phyloP scores from a whole-genome alignment of 2,797 vertebrate species.

The Microctenopoma lineatum region DNA sequence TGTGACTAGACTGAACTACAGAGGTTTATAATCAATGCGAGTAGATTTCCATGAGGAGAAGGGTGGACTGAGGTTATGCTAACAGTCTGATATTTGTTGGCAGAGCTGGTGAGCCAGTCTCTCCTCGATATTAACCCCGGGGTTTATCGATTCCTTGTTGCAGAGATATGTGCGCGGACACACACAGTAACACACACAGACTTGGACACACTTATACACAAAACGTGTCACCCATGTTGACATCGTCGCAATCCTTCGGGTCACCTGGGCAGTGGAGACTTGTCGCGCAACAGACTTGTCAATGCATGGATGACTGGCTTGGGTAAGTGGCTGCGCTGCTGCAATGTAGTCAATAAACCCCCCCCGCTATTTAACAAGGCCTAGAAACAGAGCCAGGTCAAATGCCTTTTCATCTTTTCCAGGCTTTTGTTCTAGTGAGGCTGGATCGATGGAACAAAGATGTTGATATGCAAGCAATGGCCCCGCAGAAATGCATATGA shows the following conservation, averaged over 20 bases:
- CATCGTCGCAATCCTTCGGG: constrained; percentile 56
- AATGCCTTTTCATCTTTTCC: constrained; percentile 65
- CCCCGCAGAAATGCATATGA: constrained; percentile 12
- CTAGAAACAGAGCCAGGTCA: constrained; percentile 61
- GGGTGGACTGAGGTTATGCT: constrained; percentile 73
- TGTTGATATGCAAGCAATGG: constrained; percentile 43
- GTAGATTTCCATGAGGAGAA: constrained; percentile 71
- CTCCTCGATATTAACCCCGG: constrained; percentile 74
- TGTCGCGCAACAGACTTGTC: constrained; percentile 66
- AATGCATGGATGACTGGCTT: constrained; percentile 56
- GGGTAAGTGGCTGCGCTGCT: constrained; percentile 69
- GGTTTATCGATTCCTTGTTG: constrained; percentile 70
- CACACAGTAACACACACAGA: constrained; percentile 21
- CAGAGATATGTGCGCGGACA: constrained; percentile 19
- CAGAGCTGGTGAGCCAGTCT: constrained; percentile 73
- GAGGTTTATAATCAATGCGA: constrained; percentile 72
- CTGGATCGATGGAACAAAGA: constrained; percentile 69
- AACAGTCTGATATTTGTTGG: constrained; percentile 79
- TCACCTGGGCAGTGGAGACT: constrained; percentile 64
- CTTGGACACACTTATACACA: constrained; percentile 15
- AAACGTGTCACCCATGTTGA: constrained; percentile 48
- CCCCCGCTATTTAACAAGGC: constrained; percentile 75
- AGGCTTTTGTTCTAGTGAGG: constrained; percentile 55
- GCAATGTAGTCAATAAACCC: constrained; percentile 74
- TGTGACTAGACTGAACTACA: constrained; percentile 50